Conservation (phyloP, 2,113 vertebrate genomes). For the Tetrax tetrax region DNA sequence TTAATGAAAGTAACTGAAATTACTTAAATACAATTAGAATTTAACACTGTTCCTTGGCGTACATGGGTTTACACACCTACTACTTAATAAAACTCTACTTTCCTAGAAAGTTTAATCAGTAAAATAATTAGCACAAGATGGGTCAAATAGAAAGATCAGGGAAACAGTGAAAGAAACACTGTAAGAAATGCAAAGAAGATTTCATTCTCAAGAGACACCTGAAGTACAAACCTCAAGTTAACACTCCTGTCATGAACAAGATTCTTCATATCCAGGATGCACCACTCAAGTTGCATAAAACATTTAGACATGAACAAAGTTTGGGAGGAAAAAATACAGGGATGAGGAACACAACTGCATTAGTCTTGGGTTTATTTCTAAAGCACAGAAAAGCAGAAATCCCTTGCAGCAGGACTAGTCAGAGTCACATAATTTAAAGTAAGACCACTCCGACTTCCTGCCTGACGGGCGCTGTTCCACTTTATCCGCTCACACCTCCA, state of each 20-base stretch:
- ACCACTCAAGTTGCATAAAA: background rate
- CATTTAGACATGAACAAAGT: background rate
- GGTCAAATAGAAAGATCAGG: background rate
- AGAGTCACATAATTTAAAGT: background rate
- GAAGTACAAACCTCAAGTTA: background rate
- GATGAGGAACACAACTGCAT: background rate
- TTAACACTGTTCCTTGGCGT: background rate
- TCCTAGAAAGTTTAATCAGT: background rate
- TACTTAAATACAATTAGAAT: background rate
- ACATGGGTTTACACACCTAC: background rate
- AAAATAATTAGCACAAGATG: background rate
- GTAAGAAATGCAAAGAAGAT: background rate
- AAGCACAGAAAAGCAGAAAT: conserved; percentile 5
- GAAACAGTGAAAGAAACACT: background rate
- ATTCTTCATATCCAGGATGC: background rate
- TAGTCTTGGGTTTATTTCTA: background rate
- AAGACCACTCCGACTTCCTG: background rate
- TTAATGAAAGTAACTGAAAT: background rate
- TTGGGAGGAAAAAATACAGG: background rate
- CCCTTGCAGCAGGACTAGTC: background rate
- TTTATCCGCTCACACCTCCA: conserved; percentile 26
- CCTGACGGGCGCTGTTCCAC: background rate
- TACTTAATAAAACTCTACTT: background rate
- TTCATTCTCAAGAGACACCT: background rate
- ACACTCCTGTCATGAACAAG: background rate